phyloP scores from a whole-genome alignment of 64 coral and sea anemone species.

The Pocillopora verrucosa region DNA sequence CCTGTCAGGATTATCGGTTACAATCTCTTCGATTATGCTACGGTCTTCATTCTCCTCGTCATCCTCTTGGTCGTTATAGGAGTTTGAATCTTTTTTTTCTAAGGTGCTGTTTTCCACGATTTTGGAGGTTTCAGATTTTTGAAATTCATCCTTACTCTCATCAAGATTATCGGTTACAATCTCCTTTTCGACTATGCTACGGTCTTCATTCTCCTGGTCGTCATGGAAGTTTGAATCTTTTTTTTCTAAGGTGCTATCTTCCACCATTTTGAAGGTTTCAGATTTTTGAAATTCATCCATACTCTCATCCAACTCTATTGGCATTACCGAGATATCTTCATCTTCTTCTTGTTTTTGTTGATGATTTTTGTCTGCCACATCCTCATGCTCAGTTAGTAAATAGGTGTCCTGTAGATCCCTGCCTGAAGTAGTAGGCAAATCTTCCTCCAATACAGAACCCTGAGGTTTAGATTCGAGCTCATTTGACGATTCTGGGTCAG shows the following conservation, averaged over 20 bases:
- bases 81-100: not conserved
- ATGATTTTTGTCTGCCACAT: not conserved
- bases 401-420: not conserved
- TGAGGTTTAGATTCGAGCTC: not conserved
- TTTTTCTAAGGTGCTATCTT: not conserved
- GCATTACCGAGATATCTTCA: not conserved
- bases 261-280: not conserved
- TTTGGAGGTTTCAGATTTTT: slow-evolving; percentile 23
- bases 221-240: not conserved
- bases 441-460: not conserved
- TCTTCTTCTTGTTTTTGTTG: not conserved
- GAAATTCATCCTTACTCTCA: not conserved
- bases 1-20: not conserved
- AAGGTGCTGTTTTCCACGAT: not conserved
- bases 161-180: not conserved
- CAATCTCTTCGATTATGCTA: not conserved
- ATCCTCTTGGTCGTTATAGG: not conserved
- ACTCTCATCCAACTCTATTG: not conserved
- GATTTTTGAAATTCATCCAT: slow-evolving; percentile 5
- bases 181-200: not conserved
- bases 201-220: too few species aligned
- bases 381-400: not conserved
- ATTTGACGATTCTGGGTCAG: too few species aligned
- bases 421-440: not conserved
- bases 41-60: not conserved